A percentile compares a stretch with the other conserved stretches of the same genome.
phyloP scores from a whole-genome alignment of 2,888 invertebrate genomes.

The Ptilodon capucinus region DNA sequence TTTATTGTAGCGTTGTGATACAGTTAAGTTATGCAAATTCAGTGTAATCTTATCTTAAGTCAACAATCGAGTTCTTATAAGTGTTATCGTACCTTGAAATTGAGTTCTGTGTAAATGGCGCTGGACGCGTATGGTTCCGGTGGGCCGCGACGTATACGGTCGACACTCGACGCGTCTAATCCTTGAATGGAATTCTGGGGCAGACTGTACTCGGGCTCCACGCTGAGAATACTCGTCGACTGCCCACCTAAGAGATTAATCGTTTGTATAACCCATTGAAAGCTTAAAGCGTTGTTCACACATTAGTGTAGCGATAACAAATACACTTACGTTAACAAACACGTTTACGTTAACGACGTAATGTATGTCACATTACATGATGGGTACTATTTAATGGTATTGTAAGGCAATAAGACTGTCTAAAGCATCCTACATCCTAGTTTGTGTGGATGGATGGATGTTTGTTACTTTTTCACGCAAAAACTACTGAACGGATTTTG shows the following conservation, averaged over 20 bases:
- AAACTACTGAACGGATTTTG: no score
- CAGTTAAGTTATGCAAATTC: slow-evolving; percentile 56
- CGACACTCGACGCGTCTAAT: slow-evolving; percentile 70
- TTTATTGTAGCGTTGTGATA: slow-evolving; percentile 40
- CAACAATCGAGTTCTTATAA: slow-evolving; percentile 53
- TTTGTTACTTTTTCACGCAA: no score
- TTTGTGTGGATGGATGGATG: no score
- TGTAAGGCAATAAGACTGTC: no score
- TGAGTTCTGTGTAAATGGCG: slow-evolving; percentile 80
- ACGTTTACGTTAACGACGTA: background rate
- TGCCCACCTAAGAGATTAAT: slow-evolving; percentile 60
- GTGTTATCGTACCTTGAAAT: slow-evolving; percentile 79
- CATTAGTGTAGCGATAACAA: slow-evolving; percentile 1
- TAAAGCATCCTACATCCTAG: no score
- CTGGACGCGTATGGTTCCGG: slow-evolving; percentile 78
- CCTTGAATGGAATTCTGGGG: slow-evolving; percentile 78
- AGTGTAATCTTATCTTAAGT: slow-evolving; percentile 60
- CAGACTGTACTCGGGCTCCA: slow-evolving; percentile 75
- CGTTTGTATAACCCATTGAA: slow-evolving; percentile 3
- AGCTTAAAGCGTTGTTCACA: background rate
- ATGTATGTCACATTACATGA: background rate
- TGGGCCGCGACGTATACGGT: slow-evolving; percentile 69
- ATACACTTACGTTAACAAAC: background rate
- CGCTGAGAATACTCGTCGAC: slow-evolving; percentile 70
- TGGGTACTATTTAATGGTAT: background rate